phyloP scores from a whole-genome alignment of 1,140 invertebrate genomes.

The Drosophila guanche region DNA sequence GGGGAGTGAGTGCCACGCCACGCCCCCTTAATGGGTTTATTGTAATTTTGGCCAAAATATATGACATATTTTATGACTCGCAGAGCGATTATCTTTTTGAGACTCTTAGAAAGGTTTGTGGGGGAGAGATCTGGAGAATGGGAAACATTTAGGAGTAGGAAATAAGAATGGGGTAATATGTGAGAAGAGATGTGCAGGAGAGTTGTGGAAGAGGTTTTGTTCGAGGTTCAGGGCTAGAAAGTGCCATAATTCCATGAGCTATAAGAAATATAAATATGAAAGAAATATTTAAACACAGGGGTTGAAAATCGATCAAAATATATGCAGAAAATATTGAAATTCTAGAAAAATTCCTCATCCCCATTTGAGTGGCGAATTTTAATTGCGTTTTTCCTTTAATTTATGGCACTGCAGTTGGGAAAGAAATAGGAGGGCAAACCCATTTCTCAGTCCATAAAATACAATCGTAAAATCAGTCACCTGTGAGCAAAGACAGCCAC shows the following conservation, averaged over 20 bases:
- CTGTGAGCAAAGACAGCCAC: constrained; percentile 26
- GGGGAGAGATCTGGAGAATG: too few relatives aligned
- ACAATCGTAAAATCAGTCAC: constrained; percentile 65
- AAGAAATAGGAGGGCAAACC: constrained; percentile 26
- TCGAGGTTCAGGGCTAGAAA: too few relatives aligned
- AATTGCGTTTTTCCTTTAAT: constrained; percentile 56
- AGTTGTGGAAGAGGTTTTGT: too few relatives aligned
- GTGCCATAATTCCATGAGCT: too few relatives aligned
- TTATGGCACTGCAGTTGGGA: constrained; percentile 33
- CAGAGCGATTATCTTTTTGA: constrained; percentile 45
- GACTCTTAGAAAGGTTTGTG: not conserved
- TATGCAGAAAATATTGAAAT: too few relatives aligned
- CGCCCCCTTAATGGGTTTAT: constrained; percentile 61
- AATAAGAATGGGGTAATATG: too few relatives aligned
- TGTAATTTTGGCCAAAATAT: constrained; percentile 66
- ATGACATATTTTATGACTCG: constrained; percentile 78
- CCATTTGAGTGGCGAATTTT: constrained; percentile 44
- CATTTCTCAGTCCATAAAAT: constrained; percentile 66
- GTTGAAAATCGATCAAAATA: too few relatives aligned
- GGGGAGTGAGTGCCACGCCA: constrained; percentile 28
- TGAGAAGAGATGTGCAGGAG: too few relatives aligned
- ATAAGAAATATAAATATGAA: too few relatives aligned
- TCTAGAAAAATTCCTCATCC: not conserved
- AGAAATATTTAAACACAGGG: too few relatives aligned
- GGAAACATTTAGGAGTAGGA: not conserved